These are phyloP conservation scores for Streptopelia turtur DNA, from an alignment of 2,797 vertebrate species.

Conservation along the genomic window DNA sequence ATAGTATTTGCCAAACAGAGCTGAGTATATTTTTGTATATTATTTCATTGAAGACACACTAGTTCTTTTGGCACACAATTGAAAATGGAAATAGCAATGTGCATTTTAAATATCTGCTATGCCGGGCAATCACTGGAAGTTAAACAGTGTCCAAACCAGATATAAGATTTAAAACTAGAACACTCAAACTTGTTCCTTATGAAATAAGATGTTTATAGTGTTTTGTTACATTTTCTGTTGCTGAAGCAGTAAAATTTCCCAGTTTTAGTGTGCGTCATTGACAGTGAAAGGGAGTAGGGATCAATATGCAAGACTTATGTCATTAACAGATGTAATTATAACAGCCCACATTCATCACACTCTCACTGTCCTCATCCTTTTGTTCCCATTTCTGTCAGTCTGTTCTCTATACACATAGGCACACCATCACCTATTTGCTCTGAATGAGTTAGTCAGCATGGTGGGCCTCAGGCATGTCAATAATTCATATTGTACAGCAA, in stretches of 20 bases:
- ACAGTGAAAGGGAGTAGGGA: background rate
- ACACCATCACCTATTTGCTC: background rate
- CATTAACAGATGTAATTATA: background rate
- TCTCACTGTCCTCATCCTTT: background rate
- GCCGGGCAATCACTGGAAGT: background rate
- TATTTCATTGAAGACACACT: slow-evolving; percentile 22
- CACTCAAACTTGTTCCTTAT: background rate
- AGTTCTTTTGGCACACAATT: background rate
- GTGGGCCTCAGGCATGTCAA: background rate
- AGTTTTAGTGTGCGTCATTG: background rate
- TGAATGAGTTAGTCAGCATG: background rate
- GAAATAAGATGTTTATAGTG: background rate
- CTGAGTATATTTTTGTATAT: background rate
- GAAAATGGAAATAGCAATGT: slow-evolving; percentile 7
- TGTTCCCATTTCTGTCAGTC: background rate
- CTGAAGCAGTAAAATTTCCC: background rate
- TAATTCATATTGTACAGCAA: slow-evolving; percentile 3
- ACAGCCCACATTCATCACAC: background rate
- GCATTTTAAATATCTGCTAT: slow-evolving; percentile 42
- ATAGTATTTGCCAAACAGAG: background rate
- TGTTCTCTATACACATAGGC: background rate
- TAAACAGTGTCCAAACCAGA: slow-evolving; percentile 7
- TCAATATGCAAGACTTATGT: background rate
- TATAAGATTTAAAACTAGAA: slow-evolving; percentile 2
- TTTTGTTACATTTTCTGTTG: background rate